phyloP scores from a whole-genome alignment of 2,113 vertebrate species.

The Cyphomyrus plagiostoma region DNA sequence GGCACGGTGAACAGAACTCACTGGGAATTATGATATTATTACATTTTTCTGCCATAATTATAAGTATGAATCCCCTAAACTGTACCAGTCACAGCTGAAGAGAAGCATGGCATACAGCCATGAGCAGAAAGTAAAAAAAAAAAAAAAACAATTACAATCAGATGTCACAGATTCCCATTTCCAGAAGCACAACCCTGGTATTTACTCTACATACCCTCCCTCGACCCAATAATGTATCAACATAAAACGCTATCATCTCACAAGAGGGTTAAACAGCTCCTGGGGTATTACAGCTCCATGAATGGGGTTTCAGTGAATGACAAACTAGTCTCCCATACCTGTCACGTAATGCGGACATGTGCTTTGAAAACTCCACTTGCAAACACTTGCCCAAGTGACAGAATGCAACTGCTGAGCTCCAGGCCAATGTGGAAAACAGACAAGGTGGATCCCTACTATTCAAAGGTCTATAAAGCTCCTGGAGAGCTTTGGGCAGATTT shows the following conservation, averaged over 20 bases:
- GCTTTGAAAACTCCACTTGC: neutral
- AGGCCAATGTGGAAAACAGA: neutral
- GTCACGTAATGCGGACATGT: neutral
- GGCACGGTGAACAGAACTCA: neutral
- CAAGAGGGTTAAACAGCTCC: conserved; percentile 48
- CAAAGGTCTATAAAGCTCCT: neutral
- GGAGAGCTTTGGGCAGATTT: neutral
- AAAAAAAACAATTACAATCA: neutral
- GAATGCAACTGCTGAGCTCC: neutral
- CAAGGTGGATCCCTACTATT: neutral
- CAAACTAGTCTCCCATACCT: neutral
- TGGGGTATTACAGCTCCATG: conserved; percentile 26
- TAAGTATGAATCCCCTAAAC: neutral
- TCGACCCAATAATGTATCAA: neutral
- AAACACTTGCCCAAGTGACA: neutral
- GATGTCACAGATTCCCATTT: neutral
- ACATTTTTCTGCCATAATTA: neutral
- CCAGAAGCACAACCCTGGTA: neutral
- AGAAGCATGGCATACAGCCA: neutral
- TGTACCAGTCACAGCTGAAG: no score
- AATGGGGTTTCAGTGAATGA: conserved; percentile 23
- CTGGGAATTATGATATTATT: neutral
- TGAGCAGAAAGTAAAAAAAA: neutral
- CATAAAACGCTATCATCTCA: conserved; percentile 37
- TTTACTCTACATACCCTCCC: neutral